Evolutionary conservation across 2,888 invertebrate species (phyloP), one percentile per base, ranked within the genome.

Genomic region (Lycocerus yunnanus): DNA sequence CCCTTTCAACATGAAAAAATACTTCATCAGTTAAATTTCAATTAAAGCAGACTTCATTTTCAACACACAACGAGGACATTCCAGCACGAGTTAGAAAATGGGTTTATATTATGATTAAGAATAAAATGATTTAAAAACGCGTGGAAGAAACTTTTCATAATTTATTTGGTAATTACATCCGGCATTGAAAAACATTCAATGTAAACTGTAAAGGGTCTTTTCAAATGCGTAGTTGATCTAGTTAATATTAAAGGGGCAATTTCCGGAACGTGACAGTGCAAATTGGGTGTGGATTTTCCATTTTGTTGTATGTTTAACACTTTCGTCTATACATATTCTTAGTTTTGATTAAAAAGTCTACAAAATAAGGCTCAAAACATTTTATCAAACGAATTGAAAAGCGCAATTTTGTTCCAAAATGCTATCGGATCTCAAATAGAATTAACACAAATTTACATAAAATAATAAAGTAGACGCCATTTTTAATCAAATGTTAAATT

Each of bases 221-320:
- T 58, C 24, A 71, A 66, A 71, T 71, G 71, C 71, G 66, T 72
- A 72, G 72, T 68, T 72, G 61, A 68, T 72, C 72, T 68, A 67
- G 72, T 72, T 69, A 72, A 72, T 72, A 65, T 61, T 65, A 66
- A 72, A 72, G 43, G 72, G 72, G 73, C 24, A 73, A 73, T 73
- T 73, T 73, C 69, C 69, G 69, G 73, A 73, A 66, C 69, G 70
- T 73, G 73, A 67, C 70, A 43, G 66, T 61, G 70, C 66, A 73
- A 73, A 73, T 67, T 69, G 61, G 70, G 66, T 61, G 70, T 69
- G 70, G 70, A 70, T 73, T 67, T 73, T 66, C 72, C 68, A 60
- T 68, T 20, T 21, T 24, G 58, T 58, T 66, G 20, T 21, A 21
- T 72, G 66, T 68, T 72, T 67, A 14, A 66, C 21, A 61, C 61